A percentile compares a stretch with the other conserved stretches of the same genome.
phyloP scores from a whole-genome alignment of 1,140 invertebrate genomes.

The Trichomalopsis sarcophagae region DNA sequence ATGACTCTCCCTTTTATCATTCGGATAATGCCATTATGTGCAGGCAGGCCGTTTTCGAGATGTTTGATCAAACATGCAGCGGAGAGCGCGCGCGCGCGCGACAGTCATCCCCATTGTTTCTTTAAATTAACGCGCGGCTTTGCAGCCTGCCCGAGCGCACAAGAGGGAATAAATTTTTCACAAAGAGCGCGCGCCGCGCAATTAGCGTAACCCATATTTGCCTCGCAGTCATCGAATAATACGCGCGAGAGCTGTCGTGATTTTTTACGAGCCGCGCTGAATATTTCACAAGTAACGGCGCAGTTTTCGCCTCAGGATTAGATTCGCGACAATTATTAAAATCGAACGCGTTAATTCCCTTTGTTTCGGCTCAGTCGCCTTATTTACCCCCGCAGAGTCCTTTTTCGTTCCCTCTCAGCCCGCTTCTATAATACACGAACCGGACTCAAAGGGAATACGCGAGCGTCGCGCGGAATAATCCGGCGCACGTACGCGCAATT shows the following conservation, averaged over 20 bases:
- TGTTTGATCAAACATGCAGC: slow-evolving; percentile 41
- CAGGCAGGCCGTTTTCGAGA: slow-evolving; percentile 7
- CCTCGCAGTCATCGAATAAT: slow-evolving; percentile 36
- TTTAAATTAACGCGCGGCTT: slow-evolving; percentile 37
- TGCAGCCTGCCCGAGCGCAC: neutral
- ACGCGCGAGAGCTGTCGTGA: neutral
- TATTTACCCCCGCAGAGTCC: neutral
- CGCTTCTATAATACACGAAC: too few relatives aligned
- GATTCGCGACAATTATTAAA: neutral
- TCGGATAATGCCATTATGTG: slow-evolving; percentile 2
- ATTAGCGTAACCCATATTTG: slow-evolving; percentile 43
- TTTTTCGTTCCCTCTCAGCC: neutral
- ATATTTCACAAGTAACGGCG: neutral
- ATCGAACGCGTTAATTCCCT: slow-evolving; percentile 8
- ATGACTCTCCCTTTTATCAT: slow-evolving; percentile 16
- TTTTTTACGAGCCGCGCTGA: neutral
- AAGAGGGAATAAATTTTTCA: slow-evolving; percentile 38
- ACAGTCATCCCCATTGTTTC: slow-evolving; percentile 38
- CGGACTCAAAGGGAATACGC: neutral
- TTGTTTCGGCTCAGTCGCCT: neutral
- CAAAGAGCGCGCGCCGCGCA: slow-evolving; percentile 10
- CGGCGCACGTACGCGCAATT: neutral
- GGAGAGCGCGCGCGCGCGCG: neutral
- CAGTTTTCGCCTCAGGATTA: neutral
- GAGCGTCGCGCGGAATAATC: neutral